phyloP scores from a whole-genome alignment of 2,888 invertebrate species.

The Hypsopygia costalis region DNA sequence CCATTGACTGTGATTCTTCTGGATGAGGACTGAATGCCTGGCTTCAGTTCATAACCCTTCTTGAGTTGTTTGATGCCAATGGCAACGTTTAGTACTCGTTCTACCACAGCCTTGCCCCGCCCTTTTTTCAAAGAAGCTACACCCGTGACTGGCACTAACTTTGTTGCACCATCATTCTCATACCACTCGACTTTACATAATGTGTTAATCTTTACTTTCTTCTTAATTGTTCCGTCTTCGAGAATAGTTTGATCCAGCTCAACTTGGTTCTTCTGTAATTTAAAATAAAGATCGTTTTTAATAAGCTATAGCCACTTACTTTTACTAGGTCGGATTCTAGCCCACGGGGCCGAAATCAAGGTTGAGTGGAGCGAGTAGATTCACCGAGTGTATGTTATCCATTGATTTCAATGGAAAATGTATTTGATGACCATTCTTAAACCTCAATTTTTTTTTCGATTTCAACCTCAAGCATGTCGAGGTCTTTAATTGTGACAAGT shows the following conservation, averaged over 20 bases:
- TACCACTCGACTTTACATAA: constrained; percentile 86
- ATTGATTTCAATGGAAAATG: no score
- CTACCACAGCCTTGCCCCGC: constrained; percentile 71
- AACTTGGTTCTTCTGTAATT: constrained; percentile 67
- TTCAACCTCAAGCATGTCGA: no score
- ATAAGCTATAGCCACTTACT: not conserved
- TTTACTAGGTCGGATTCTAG: no score
- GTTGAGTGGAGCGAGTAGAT: no score
- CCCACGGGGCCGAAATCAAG: no score
- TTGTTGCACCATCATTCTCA: constrained; percentile 81
- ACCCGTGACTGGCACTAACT: constrained; percentile 81
- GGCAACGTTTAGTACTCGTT: constrained; percentile 79
- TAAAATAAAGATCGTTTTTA: constrained; percentile 1
- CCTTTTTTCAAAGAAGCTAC: constrained; percentile 78
- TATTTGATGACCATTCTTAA: no score
- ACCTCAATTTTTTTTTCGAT: no score
- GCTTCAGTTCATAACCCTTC: constrained; percentile 82
- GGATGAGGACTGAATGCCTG: constrained; percentile 83
- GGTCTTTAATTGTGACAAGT: no score
- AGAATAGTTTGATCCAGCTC: constrained; percentile 68
- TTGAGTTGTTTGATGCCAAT: constrained; percentile 76
- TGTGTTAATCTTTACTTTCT: constrained; percentile 81
- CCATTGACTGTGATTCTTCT: constrained; percentile 83
- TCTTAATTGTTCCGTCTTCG: constrained; percentile 76
- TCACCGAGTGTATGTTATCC: no score